Evolutionary conservation across 2,797 vertebrate genomes (phyloP).

Genomic region (Periophthalmus magnuspinnatus): DNA sequence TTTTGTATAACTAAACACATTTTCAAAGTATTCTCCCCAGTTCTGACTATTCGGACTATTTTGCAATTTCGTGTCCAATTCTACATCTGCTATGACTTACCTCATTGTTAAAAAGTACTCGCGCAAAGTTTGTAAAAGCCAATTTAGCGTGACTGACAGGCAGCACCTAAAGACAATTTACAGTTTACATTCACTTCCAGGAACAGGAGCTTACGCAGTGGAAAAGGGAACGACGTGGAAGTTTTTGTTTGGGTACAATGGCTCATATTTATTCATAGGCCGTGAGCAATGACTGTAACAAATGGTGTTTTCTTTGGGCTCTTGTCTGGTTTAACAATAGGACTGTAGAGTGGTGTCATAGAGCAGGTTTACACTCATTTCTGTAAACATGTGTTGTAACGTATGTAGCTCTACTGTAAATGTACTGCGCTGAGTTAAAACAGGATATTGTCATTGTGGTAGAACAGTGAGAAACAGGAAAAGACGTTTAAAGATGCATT

Average conservation of each 20-base stretch:
- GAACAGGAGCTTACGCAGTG: not conserved
- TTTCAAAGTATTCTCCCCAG: no score
- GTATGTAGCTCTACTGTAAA: not conserved
- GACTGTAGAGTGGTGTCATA: not conserved
- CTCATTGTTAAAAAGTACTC: not conserved
- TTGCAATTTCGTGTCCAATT: not conserved
- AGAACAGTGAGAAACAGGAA: not conserved
- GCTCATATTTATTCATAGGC: conserved; percentile 9
- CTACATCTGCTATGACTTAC: not conserved
- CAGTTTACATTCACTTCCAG: not conserved
- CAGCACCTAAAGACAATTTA: conserved; percentile 2
- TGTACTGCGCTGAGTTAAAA: not conserved
- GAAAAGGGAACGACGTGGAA: not conserved
- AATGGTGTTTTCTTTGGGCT: not conserved
- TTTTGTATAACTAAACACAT: no score
- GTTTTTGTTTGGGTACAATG: not conserved
- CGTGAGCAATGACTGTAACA: not conserved
- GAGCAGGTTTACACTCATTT: not conserved
- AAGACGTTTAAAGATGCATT: not conserved
- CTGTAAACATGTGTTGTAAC: not conserved
- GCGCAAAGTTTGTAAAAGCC: not conserved
- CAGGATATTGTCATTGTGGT: not conserved
- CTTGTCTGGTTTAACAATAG: not conserved
- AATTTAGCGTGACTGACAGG: not conserved
- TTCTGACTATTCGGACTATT: not conserved